Evolutionary conservation across 1,140 invertebrate genomes (phyloP), one percentile per base, ranked within the genome.

Genomic region (Hyles euphorbiae): DNA sequence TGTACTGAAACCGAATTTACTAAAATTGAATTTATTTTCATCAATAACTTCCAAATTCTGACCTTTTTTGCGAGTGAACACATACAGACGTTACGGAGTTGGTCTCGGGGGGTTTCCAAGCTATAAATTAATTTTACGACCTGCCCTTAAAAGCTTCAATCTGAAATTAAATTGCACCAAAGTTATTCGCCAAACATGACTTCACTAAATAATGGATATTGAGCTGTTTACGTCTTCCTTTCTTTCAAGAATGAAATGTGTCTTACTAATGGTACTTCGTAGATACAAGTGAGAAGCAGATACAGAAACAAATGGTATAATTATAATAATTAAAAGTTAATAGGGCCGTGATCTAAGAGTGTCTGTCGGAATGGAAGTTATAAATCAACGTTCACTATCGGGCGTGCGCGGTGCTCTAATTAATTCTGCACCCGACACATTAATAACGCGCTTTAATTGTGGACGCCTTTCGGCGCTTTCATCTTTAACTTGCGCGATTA

Each of bases 381-480:
- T 71, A 71, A 67, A 71, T 72, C 62, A 65, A 56, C n/a, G 49
- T 63, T 59, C 57, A 65, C 58, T 71, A 68, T 71, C 60, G 54
- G 61, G 43, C 52, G 44, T 59, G 56, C 60, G 56, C 61, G 49
- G 53, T 44, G 53, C 55, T 63, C 61, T 72, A 63, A 68, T 68
- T 68, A 66, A 68, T 71, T 60, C 49, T 61, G 55, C 59, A 65
- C 50, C 55, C 57, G 63, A 65, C 57, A 64, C 62, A 68, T 70
- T 70, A 67, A 67, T 70, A 71, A 71, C 62, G 12, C 46, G 51
- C 51, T 67, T 62, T 65, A 67, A 68, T 61, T 65, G 66, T 60
- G 53, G 63, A 56, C 62, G 55, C 61, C 61, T 65, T 71, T 65
- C 61, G 63, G 43, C 58, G 56, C 58, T 59, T 58, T 65, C 60